These are phyloP conservation scores for Cryptocephalus moraei DNA, from an alignment of 2,888 invertebrate genomes.

Conservation along the genomic window DNA sequence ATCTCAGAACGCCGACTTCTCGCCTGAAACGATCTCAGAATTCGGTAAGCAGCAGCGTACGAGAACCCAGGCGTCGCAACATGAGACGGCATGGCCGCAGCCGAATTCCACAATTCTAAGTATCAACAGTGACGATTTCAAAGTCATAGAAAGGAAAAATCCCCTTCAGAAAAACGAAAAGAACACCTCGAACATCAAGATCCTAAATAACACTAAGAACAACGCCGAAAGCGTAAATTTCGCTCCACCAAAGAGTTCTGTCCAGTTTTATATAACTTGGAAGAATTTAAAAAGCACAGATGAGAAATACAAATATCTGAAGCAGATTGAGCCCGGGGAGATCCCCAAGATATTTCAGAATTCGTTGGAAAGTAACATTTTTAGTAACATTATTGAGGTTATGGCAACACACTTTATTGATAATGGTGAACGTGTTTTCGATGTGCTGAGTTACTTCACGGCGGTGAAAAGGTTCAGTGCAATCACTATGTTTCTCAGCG, in stretches of 20 bases:
- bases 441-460: conserved; percentile 45
- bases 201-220: conserved; percentile 7
- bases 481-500: conserved; percentile 52
- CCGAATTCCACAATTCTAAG: not conserved
- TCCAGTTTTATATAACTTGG: conserved; percentile 58
- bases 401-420: conserved; percentile 41
- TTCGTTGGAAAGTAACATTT: conserved; percentile 52
- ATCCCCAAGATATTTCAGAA: conserved; percentile 56
- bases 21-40: conserved; percentile 7
- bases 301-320: conserved; percentile 50
- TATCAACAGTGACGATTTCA: conserved; percentile 23
- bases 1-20: conserved; percentile 2
- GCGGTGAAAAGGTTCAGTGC: conserved; percentile 55
- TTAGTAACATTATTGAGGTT: conserved; percentile 49
- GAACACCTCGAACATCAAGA: conserved; percentile 13
- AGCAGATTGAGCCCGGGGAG: conserved; percentile 43
- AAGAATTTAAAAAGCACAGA: conserved; percentile 42
- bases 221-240: conserved; percentile 24
- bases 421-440: conserved; percentile 35
- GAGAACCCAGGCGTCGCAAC: conserved; percentile 6
- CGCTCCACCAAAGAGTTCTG: conserved; percentile 47
- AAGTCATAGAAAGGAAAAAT: conserved; percentile 19
- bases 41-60: conserved; percentile 11
- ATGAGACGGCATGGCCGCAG: conserved; percentile 6
- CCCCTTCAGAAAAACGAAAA: conserved; percentile 8